Evolutionary conservation across 2,888 invertebrate species (phyloP).

Genomic region (Conops quadrifasciatus): DNA sequence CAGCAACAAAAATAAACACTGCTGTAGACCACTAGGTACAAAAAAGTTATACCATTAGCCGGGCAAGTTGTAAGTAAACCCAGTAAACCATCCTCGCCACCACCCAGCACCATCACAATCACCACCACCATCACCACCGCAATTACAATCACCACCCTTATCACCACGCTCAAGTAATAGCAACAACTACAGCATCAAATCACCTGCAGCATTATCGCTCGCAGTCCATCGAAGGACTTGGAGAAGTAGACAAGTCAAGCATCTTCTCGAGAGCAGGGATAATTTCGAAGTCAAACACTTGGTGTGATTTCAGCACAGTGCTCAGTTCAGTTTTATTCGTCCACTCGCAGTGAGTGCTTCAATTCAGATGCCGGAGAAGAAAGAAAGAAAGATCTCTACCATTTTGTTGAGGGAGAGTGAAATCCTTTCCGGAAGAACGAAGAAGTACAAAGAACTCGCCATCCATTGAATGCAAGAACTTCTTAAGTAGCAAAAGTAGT

Average conservation of each 20-base stretch:
- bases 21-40: constrained; percentile 12
- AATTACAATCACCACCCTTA: not conserved
- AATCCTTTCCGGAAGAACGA: not conserved
- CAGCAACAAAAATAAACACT: constrained; percentile 9
- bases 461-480: too few relatives aligned
- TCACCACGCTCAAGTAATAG: constrained; percentile 14
- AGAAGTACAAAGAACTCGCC: too few relatives aligned
- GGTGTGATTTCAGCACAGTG: constrained; percentile 7
- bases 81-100: not conserved
- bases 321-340: not conserved
- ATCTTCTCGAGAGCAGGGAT: constrained; percentile 40
- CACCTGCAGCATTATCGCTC: not conserved
- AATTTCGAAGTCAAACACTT: constrained; percentile 51
- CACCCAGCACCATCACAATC: not conserved
- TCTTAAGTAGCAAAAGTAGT: not conserved
- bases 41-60: constrained; percentile 23
- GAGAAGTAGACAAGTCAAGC: constrained; percentile 29
- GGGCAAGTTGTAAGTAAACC: constrained; percentile 17
- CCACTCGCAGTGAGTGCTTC: not conserved
- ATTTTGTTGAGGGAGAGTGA: not conserved
- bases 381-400: constrained; percentile 15
- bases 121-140: not conserved
- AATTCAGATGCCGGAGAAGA: constrained; percentile 11
- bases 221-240: too few relatives aligned
- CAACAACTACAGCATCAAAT: constrained; percentile 3